A percentile compares a stretch with the other conserved stretches of the same genome.
phyloP scores from a whole-genome alignment of 2,888 invertebrate species.

The Scrobipalpa costella region DNA sequence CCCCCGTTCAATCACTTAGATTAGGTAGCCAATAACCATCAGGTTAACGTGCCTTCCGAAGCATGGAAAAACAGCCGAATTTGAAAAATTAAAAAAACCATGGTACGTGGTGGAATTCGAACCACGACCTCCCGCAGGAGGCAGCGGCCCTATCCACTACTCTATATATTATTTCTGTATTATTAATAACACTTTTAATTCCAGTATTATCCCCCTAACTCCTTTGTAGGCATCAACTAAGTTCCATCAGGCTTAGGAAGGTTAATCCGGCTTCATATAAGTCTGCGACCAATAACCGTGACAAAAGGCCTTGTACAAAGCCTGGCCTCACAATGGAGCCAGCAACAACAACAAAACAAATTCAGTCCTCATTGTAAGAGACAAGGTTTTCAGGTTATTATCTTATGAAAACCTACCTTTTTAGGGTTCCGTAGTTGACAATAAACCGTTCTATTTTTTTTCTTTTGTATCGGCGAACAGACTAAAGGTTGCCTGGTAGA shows the following conservation, averaged over 20 bases:
- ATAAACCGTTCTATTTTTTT: background rate
- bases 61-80: too few relatives aligned
- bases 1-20: too few relatives aligned
- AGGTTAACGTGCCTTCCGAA: too few relatives aligned
- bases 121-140: too few relatives aligned
- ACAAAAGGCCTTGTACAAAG: constrained; percentile 8
- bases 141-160: too few relatives aligned
- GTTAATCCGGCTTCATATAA: constrained; percentile 13
- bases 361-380: constrained; percentile 7
- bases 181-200: background rate
- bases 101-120: too few relatives aligned
- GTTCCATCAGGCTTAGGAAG: constrained; percentile 1
- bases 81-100: too few relatives aligned
- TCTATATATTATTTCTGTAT: too few relatives aligned
- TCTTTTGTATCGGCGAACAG: background rate
- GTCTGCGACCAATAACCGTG: constrained; percentile 5
- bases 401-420: background rate
- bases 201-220: background rate
- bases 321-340: background rate
- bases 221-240: background rate
- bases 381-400: constrained; percentile 5
- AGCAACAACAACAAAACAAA: constrained; percentile 6
- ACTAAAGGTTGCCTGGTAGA: background rate
- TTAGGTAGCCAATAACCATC: too few relatives aligned
- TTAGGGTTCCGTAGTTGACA: background rate